Base-by-base conservation (phyloP, 2,113 vertebrate genomes). In the sheep (Ovis aries) region DNA sequence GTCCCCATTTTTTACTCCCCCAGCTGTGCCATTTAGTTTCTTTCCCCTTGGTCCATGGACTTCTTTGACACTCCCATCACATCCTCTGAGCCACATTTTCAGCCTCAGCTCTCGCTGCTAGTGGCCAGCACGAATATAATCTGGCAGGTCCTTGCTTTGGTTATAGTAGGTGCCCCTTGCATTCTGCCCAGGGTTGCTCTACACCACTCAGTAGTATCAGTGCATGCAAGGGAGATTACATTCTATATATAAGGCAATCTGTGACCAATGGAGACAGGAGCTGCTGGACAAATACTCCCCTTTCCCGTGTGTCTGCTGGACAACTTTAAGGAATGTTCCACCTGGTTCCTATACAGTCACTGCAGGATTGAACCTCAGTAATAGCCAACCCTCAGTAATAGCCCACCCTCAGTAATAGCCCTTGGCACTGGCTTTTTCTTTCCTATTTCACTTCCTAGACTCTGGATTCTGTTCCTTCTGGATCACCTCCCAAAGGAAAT, bases 401-500 rank as follows among this genome's bases (percentile, higher is more conserved):
- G 25, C 4, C 6, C 15, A 48, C 45, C n/a, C 40, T 93, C 48
- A 84, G 11, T 23, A 83, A 23, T n/a, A 91, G 25, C 4, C 6
- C 19, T 85, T 59, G 36, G 29, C 19, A 3, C 43, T 52, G 6
- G 7, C 29, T 90, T 53, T 88, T 19, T 77, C 11, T 83, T 85
- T 59, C 29, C 57, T 60, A 52, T 86, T 91, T 93, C 6, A 40
- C 25, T 86, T 90, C 6, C 33, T 71, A 71, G 16, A 80, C 8
- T 5, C 23, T 74, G 14, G 33, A 19, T 71, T 91, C 43, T 86
- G 4, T 57, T 93, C 21, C 52, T 77, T 62, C 1, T 33, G 43
- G 27, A 67, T 91, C 52, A 25, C 17, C 80, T 90, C 43, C 59
- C 83, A 53, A 92, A 90, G 64, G 71, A 91, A 88, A 84, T 85